Evolutionary conservation across 2,888 invertebrate genomes (phyloP), one percentile per base, ranked within the genome.

Genomic region (Tachina fera): DNA sequence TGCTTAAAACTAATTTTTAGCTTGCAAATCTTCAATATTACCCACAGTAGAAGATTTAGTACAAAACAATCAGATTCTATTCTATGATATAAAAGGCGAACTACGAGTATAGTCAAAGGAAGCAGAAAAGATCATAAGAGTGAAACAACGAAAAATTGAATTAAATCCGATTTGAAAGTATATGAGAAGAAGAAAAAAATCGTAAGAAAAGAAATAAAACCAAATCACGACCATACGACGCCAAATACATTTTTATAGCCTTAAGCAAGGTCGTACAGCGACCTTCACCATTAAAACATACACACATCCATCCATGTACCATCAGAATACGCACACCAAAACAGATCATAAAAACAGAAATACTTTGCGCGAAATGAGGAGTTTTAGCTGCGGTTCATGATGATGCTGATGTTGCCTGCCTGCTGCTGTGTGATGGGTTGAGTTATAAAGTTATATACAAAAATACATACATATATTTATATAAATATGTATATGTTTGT

Each of bases 231-330:
- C 88, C 78, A n/a, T 83, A 76, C 39, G 87, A 88, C 87, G 87
- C 90, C 90, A 91, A 91, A 90, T 89, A 89, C 88, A 89, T 88
- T 89, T 88, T 87, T 87, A 88, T 88, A 89, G 90, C 89, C 89
- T 89, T 89, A 90, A 89, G 91, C 91, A 91, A 91, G 91, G 91
- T 87, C 92, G 90, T 91, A 89, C 88, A 88, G 89, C 89, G 91
- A 91, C 91, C 91, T 91, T 91, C 89, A 88, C 86, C 70, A 84
- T 58, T 61, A 80, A 77, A 79, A 71, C 60, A 72, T 79, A 49
- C 58, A 78, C 77, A 31, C 31, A 31, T 2, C 31, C 31, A 77
- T 43, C 67, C 72, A 76, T 41, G 51, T 71, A 58, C 43, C 19
- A 58, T 31, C 19, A 67, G 51, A 43, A 60, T 19, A 19, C 49